A percentile compares a stretch with the other conserved stretches of the same genome.
Evolutionary conservation across 2,888 invertebrate species (phyloP).

Genomic region (Melitaea athalia): DNA sequence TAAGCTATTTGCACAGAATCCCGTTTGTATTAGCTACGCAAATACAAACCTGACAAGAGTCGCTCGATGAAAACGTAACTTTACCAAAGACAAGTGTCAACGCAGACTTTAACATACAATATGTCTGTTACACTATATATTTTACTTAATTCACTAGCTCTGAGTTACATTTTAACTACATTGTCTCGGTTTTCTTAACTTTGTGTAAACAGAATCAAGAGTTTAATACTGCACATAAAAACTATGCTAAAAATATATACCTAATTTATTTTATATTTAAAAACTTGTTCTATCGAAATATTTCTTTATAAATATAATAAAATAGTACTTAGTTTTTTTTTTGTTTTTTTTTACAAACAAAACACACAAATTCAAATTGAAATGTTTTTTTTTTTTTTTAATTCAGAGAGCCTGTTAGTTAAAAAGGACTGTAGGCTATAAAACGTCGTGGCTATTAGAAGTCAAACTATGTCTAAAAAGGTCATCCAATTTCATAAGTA

Average conservation of each 20-base stretch:
- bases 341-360: too few species aligned
- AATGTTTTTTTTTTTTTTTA: too few species aligned
- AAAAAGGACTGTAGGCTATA: too few species aligned
- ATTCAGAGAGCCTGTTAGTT: too few species aligned
- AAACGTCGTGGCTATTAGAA: too few species aligned
- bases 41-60: constrained; percentile 14
- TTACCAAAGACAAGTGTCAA: constrained; percentile 17
- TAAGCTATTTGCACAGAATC: constrained; percentile 6
- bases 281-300: too few species aligned
- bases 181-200: not conserved
- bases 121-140: constrained; percentile 12
- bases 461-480: too few species aligned
- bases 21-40: constrained; percentile 9
- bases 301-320: too few species aligned
- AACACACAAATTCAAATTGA: too few species aligned
- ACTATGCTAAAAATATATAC: not conserved
- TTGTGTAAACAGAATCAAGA: not conserved
- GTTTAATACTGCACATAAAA: not conserved
- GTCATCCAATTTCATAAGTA: too few species aligned
- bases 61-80: constrained; percentile 14
- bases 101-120: constrained; percentile 23
- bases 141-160: constrained; percentile 18
- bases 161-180: constrained; percentile 3
- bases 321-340: too few species aligned
- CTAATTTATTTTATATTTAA: not conserved